Evolutionary conservation across 2,797 vertebrate genomes (phyloP).

Genomic region (Chiroxiphia lanceolata): DNA sequence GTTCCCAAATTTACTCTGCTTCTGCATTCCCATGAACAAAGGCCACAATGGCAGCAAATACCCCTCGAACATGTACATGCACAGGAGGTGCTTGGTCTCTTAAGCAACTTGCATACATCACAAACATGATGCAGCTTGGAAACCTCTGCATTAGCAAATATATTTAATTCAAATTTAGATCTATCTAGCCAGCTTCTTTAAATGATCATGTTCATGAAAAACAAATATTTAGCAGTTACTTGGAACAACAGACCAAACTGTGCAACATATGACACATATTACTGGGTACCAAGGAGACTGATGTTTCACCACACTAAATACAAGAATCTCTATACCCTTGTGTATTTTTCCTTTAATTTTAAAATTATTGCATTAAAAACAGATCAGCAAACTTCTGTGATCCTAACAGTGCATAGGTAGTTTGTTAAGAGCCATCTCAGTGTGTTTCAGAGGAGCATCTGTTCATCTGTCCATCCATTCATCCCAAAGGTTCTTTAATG

Average conservation of each 20-base stretch:
- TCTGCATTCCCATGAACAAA: neutral
- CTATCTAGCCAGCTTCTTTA: neutral
- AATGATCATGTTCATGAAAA: neutral
- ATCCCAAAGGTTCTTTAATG: neutral
- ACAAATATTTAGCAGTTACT: neutral
- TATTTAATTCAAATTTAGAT: neutral
- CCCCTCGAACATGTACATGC: neutral
- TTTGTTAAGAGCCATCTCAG: neutral
- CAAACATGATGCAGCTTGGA: neutral
- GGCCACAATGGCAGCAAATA: neutral
- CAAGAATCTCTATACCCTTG: neutral
- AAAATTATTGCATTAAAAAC: neutral
- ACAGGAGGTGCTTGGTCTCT: neutral
- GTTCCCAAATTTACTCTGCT: neutral
- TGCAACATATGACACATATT: neutral
- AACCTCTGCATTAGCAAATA: neutral
- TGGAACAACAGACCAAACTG: neutral
- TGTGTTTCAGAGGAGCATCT: neutral
- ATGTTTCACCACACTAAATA: neutral
- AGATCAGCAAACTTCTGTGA: neutral
- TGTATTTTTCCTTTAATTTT: neutral
- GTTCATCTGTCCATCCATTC: neutral
- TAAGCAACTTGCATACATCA: neutral
- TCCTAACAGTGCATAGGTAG: neutral
- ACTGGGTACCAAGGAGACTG: neutral